These are phyloP conservation scores for Chrysaora quinquecirrha DNA, from an alignment of 30 jellyfish, hydroid and myxozoan genomes.

Conservation along the genomic window DNA sequence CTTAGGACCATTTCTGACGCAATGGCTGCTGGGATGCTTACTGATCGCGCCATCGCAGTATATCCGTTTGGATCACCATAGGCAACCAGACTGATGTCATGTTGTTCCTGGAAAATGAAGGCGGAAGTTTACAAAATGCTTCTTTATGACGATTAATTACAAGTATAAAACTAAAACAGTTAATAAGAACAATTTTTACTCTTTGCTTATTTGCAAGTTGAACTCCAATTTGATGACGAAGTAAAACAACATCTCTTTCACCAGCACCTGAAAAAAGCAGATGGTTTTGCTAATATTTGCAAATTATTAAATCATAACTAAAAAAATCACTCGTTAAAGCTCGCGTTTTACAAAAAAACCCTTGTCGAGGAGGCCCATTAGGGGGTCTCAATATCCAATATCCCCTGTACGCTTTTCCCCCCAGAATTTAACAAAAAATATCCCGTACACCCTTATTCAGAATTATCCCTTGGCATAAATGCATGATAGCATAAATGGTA, in stretches of 20 bases:
- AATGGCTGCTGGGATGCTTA: slow-evolving; percentile 90
- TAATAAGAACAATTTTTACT: slow-evolving; percentile 47
- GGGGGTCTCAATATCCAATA: too few relatives aligned
- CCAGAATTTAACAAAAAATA: too few relatives aligned
- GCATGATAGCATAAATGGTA: too few relatives aligned
- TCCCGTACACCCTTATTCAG: too few relatives aligned
- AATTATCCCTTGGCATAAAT: too few relatives aligned
- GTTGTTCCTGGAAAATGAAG: slow-evolving; percentile 69
- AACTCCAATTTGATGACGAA: slow-evolving; percentile 81
- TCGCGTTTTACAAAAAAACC: too few relatives aligned
- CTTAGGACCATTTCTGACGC: slow-evolving; percentile 89
- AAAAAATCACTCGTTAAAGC: too few relatives aligned
- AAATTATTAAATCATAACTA: background rate
- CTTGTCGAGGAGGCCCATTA: too few relatives aligned
- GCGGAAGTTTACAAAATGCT: background rate
- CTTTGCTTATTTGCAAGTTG: slow-evolving; percentile 53
- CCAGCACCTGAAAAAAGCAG: slow-evolving; percentile 76
- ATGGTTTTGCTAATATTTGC: too few relatives aligned
- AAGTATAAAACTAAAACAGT: too few relatives aligned
- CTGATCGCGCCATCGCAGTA: slow-evolving; percentile 97
- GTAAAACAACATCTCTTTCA: slow-evolving; percentile 79
- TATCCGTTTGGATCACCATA: slow-evolving; percentile 96
- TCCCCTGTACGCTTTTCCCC: too few relatives aligned
- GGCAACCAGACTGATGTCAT: slow-evolving; percentile 91
- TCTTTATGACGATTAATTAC: too few relatives aligned